Base-by-base conservation (phyloP, 2,797 vertebrate genomes). In the Avahi laniger region DNA sequence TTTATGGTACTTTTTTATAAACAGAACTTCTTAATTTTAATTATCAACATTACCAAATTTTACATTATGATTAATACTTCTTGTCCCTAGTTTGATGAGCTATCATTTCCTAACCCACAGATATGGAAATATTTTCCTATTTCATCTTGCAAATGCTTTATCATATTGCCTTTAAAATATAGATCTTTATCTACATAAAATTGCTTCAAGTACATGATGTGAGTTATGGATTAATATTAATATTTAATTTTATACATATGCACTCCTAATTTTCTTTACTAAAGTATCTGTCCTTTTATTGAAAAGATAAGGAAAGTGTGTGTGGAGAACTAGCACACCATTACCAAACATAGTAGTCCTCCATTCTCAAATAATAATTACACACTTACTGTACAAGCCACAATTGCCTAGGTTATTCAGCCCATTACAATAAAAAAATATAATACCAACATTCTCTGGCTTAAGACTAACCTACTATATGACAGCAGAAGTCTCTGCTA, bases 41-140 rank as follows among this genome's bases (percentile, higher is more conserved):
- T 59, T 30, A 92, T 80, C 8, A 70, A 38, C 57, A 81, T 80
- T 41, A 80, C 30, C 43, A 89, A 65, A 33, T 69, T 76, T 89
- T 35, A 28, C 5, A 30, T 43, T 50, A 35, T 72, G 24, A 1
- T 67, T 35, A 54, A 46, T 82, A 5, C 12, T 81, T 65, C 28
- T 38, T 43, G 12, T 78, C 11, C 7, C 33, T 72, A 69, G 7
- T 84, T 85, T 54, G 41, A 46, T 54, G 20, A 80, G 24, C 15
- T 84, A 24, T 24, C 0, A 61, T 52, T 59, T 0, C 4, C 12
- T 86, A 59, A 0, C 4, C 30, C 10, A 82, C 33, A 2, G 9
- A 76, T 30, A 67, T 81, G 10, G 41, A 89, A 72, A 57, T 59
- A 2, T 41, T 73, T 75, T 81, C n/a, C 41, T 90, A 59, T 28